phyloP scores from a whole-genome alignment of 2,797 vertebrate genomes.

The Darevskia nairensis region DNA sequence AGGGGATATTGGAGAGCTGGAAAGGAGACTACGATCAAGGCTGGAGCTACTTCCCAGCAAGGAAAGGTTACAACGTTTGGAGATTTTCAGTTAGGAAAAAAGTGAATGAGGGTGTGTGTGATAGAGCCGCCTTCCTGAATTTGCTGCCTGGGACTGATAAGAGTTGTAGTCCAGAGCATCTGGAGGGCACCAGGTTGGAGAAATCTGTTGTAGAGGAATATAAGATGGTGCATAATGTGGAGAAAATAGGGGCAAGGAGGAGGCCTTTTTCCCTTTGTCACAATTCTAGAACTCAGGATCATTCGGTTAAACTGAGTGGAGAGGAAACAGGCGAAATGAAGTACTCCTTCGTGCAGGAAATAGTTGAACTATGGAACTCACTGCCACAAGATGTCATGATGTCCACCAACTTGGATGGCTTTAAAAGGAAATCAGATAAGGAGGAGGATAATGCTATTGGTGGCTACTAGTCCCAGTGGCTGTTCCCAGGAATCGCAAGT shows the following conservation, averaged over 20 bases:
- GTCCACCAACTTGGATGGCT: neutral
- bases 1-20: neutral
- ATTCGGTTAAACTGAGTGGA: neutral
- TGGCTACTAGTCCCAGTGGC: neutral
- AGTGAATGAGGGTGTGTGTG: too few species aligned
- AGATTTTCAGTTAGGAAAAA: neutral
- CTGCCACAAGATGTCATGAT: too few species aligned
- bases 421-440: neutral
- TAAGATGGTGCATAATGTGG: neutral
- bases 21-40: neutral
- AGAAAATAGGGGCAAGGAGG: neutral
- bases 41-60: neutral
- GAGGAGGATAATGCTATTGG: neutral
- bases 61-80: too few species aligned
- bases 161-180: too few species aligned
- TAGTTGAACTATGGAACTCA: neutral
- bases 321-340: neutral
- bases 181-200: too few species aligned
- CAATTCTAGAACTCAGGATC: neutral
- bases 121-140: too few species aligned
- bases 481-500: too few species aligned
- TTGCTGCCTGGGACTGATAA: too few species aligned
- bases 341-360: neutral
- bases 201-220: neutral
- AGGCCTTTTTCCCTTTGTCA: neutral